Percentiles rank a stretch among this genome's conserved stretches.
These are phyloP conservation scores for Micrastur ruficollis DNA, from an alignment of 2,797 vertebrate species.

Conservation along the genomic window DNA sequence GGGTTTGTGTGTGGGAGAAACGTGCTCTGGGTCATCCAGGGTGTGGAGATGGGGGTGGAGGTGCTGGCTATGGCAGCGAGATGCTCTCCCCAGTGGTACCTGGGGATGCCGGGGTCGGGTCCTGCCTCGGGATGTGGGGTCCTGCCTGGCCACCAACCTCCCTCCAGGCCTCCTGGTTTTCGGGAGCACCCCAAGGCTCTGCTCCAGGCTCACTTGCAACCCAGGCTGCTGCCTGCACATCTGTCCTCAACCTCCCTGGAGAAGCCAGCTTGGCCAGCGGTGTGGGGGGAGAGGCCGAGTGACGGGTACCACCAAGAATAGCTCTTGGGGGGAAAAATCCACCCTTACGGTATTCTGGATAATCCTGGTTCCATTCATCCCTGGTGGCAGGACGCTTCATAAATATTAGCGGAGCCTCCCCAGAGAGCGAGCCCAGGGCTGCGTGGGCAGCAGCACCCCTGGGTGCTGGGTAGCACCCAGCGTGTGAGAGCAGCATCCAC, in stretches of 20 bases:
- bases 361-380: neutral
- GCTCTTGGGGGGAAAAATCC: fast-evolving
- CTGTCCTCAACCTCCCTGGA: neutral
- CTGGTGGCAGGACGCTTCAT: fast-evolving
- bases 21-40: fast-evolving
- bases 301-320: neutral
- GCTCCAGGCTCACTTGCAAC: fast-evolving
- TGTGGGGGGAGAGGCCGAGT: fast-evolving
- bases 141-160: fast-evolving
- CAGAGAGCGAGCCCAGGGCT: fast-evolving
- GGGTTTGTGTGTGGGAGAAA: neutral
- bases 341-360: neutral
- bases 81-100: neutral
- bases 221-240: fast-evolving
- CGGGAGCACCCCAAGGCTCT: neutral
- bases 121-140: neutral
- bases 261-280: fast-evolving
- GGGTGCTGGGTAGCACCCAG: neutral
- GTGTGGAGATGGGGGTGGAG: neutral
- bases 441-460: neutral
- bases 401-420: neutral
- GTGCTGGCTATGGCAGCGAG: fast-evolving
- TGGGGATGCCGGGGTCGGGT: fast-evolving
- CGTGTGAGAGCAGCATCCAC: neutral
- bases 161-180: neutral